phyloP scores from a whole-genome alignment of 2,797 vertebrate genomes.

The Intellagama lesueurii region DNA sequence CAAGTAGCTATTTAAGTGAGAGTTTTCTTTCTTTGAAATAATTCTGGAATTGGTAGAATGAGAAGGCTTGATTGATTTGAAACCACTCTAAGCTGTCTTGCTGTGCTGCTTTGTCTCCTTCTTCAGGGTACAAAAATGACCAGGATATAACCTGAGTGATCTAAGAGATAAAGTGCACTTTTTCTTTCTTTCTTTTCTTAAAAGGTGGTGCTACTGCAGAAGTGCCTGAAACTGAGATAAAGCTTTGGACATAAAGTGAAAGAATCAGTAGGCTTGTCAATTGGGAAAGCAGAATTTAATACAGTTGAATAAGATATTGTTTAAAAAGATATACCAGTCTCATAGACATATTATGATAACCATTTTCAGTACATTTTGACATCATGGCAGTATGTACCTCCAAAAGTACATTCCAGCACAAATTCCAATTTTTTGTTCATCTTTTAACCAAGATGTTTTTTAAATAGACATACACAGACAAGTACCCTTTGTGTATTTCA shows the following conservation, averaged over 20 bases:
- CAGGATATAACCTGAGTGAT: not conserved
- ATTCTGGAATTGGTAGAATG: not conserved
- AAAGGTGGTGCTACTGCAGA: not conserved
- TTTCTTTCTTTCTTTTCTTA: no score
- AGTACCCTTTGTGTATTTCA: not conserved
- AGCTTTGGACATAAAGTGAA: not conserved
- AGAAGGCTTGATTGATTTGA: not conserved
- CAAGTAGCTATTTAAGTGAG: no score
- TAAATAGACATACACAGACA: not conserved
- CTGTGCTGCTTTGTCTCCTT: not conserved
- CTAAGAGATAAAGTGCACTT: not conserved
- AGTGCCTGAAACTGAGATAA: not conserved
- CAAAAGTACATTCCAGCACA: not conserved
- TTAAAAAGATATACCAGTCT: not conserved
- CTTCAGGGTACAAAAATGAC: not conserved
- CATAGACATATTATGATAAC: not conserved
- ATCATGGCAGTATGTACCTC: not conserved
- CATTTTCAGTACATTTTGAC: not conserved
- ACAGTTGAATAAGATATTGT: not conserved
- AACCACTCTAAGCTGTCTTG: not conserved
- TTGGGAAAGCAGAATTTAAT: not conserved
- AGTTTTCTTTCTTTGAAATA: not conserved
- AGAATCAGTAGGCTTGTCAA: not conserved
- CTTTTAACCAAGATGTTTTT: not conserved
- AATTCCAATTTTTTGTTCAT: not conserved